These are phyloP conservation scores for Nixonia krombeini DNA, from an alignment of 1,140 invertebrate genomes.

Conservation along the genomic window DNA sequence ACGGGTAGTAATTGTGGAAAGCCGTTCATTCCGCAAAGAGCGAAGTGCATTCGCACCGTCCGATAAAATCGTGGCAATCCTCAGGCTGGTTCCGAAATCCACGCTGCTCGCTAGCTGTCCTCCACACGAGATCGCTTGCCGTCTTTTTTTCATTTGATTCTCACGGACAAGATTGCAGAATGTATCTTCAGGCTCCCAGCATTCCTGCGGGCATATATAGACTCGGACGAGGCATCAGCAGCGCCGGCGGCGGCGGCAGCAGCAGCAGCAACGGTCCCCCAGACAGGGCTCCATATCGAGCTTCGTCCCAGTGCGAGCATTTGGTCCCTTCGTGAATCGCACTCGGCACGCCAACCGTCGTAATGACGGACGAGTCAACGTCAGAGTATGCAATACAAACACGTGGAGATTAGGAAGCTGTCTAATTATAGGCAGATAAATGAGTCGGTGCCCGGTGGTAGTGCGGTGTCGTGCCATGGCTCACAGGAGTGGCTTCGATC, in stretches of 20 bases:
- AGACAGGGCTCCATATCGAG: not conserved
- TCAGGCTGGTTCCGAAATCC: no score
- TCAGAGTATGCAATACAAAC: slow-evolving; percentile 45
- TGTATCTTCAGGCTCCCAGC: slow-evolving; percentile 31
- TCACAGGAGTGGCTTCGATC: slow-evolving; percentile 53
- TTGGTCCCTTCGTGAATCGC: slow-evolving; percentile 17
- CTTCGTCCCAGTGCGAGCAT: slow-evolving; percentile 2
- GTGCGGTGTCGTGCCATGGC: slow-evolving; percentile 28
- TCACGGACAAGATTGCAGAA: slow-evolving; percentile 44
- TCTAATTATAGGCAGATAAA: slow-evolving; percentile 66
- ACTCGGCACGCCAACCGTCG: slow-evolving; percentile 32
- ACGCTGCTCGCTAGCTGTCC: no score
- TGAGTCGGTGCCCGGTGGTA: slow-evolving; percentile 52
- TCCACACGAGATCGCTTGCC: slow-evolving; percentile 8
- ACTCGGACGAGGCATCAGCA: not conserved
- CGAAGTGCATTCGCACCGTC: no score
- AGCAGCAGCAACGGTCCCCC: slow-evolving; percentile 1
- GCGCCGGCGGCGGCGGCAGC: no score
- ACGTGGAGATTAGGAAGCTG: slow-evolving; percentile 57
- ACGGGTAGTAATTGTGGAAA: slow-evolving; percentile 1
- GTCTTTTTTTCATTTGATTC: slow-evolving; percentile 30
- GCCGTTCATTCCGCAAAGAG: no score
- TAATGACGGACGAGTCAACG: slow-evolving; percentile 44
- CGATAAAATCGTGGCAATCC: no score
- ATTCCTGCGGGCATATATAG: slow-evolving; percentile 31